These are phyloP conservation scores for Lophotis ruficrista DNA, from an alignment of 2,113 vertebrate genomes.

Conservation along the genomic window DNA sequence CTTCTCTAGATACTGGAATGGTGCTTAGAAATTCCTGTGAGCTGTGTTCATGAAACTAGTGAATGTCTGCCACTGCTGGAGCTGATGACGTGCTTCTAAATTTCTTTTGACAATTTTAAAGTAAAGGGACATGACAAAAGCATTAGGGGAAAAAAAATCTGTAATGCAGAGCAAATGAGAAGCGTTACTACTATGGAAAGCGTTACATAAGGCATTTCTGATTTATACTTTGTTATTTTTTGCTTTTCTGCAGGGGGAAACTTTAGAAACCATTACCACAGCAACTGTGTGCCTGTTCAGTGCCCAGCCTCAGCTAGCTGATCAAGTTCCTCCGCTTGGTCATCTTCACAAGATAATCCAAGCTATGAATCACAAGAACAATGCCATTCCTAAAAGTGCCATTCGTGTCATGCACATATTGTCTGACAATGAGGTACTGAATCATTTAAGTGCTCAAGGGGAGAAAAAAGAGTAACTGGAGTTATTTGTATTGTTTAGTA, in stretches of 20 bases:
- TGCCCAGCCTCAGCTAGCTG: conserved; percentile 91
- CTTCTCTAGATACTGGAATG: neutral
- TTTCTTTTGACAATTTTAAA: neutral
- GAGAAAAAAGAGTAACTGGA: neutral
- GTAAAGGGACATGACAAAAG: neutral
- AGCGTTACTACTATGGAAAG: neutral
- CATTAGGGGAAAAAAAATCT: neutral
- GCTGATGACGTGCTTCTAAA: neutral
- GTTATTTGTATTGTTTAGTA: neutral
- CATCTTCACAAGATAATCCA: conserved; percentile 94
- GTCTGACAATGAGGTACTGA: conserved; percentile 92
- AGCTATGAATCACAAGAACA: conserved; percentile 95
- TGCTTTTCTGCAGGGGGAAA: conserved; percentile 86
- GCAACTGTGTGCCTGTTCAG: conserved; percentile 94
- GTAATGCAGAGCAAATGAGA: neutral
- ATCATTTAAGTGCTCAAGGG: neutral
- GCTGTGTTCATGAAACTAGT: neutral
- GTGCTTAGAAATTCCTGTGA: neutral
- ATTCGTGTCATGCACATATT: conserved; percentile 92
- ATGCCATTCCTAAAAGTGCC: conserved; percentile 92
- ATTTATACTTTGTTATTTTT: neutral
- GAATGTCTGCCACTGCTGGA: neutral
- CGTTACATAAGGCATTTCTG: neutral
- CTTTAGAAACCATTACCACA: conserved; percentile 92
- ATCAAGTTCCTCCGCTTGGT: conserved; percentile 95